Conservation (phyloP, 2,888 invertebrate genomes). For the Crepidodera aurea region DNA sequence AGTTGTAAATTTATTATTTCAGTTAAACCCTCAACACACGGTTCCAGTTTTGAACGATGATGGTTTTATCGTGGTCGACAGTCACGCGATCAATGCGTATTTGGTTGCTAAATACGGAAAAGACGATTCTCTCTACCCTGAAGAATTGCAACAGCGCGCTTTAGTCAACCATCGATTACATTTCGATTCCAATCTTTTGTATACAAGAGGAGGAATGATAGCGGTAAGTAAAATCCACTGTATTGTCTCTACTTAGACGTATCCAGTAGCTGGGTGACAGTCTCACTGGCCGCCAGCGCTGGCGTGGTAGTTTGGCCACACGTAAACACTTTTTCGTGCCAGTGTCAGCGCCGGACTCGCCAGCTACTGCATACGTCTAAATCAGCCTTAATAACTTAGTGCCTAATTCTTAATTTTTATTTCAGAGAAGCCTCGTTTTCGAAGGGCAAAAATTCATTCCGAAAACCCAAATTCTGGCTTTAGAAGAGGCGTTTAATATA, state of each 20-base stretch:
- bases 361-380: no score
- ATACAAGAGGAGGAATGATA: no score
- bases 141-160: slow-evolving; percentile 62
- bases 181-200: slow-evolving; percentile 63
- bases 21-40: slow-evolving; percentile 63
- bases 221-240: no score
- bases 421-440: not conserved
- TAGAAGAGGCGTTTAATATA: slow-evolving; percentile 3
- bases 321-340: no score
- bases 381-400: no score
- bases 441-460: not conserved
- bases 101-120: slow-evolving; percentile 65
- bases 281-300: no score
- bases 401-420: no score
- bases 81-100: slow-evolving; percentile 63
- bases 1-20: no score
- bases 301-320: no score
- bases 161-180: slow-evolving; percentile 64
- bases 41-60: slow-evolving; percentile 66
- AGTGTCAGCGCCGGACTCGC: no score
- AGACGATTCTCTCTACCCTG: slow-evolving; percentile 64
- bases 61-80: slow-evolving; percentile 62
- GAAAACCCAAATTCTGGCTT: not conserved
- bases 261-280: no score
- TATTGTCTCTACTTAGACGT: no score